Evolutionary conservation across 2,888 invertebrate genomes (phyloP), one percentile per base, ranked within the genome.

Genomic region (Chrysolina americana): DNA sequence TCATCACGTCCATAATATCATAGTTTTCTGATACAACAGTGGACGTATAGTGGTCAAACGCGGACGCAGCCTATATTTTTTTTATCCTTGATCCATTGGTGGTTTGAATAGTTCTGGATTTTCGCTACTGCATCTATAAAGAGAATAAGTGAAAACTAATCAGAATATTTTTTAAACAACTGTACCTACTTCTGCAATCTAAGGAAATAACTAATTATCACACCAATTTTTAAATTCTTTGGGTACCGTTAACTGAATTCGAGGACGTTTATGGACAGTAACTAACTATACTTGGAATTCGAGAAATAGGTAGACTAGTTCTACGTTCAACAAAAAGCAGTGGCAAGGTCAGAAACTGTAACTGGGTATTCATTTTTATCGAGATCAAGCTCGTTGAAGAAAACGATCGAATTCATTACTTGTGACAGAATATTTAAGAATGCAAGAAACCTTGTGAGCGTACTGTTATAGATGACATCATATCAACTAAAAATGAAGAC

Each of bases 311-410:
- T 59, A 28, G 59, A 59, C 36, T 36, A 59, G 59, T 59, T 59
- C 36, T 59, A 36, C 15, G 59, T 59, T 10, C 59, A 59, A 59
- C 59, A 28, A 59, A 59, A 23, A 36, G n/a, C 9, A 59, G 17
- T 59, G 59, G 28, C 59, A 59, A 59, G 59, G 59, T 59, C 59
- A 59, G 59, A 59, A 59, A 59, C 59, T 59, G 36, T 59, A n/a
- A 59, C 59, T 59, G 15, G n/a, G n/a, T 59, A n/a, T 28, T n/a
- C 36, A 59, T 59, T 59, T 59, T 59, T 59, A 59, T 36, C n/a
- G n/a, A 59, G 59, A n/a, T 28, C 28, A n/a, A 59, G 59, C 10
- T 28, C 28, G 10, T n/a, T 36, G n/a, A 59, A 36, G n/a, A 19
- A 59, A 15, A 15, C 59, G 9, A 59, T 28, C 13, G 17, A 50